These are phyloP conservation scores for Spatulosminthurus flaviceps DNA, from an alignment of 2,888 invertebrate species.

Conservation along the genomic window DNA sequence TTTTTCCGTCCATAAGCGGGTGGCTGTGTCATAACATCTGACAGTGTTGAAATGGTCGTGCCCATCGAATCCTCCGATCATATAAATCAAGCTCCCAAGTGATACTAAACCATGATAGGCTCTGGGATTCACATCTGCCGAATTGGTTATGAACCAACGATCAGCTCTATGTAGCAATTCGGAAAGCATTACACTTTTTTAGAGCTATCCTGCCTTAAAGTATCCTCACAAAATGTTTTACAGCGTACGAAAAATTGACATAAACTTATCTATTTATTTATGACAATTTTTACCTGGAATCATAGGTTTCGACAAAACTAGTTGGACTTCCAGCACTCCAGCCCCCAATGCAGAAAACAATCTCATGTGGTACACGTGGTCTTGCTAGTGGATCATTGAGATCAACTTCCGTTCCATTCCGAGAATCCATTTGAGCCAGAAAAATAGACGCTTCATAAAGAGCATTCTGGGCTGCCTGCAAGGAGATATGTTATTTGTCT, in stretches of 20 bases:
- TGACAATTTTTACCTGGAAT: slow-evolving; percentile 65
- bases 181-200: not conserved
- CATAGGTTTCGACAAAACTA: slow-evolving; percentile 70
- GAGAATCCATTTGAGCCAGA: slow-evolving; percentile 69
- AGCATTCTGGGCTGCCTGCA: slow-evolving; percentile 70
- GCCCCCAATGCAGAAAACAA: slow-evolving; percentile 69
- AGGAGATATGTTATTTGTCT: slow-evolving; percentile 11
- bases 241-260: not conserved
- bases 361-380: slow-evolving; percentile 74
- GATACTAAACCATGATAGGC: slow-evolving; percentile 93
- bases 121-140: slow-evolving; percentile 77
- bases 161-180: slow-evolving; percentile 68
- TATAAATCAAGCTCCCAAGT: slow-evolving; percentile 83
- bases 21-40: slow-evolving; percentile 85
- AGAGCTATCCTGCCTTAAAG: not conserved
- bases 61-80: slow-evolving; percentile 94
- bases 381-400: slow-evolving; percentile 71
- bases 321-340: slow-evolving; percentile 81
- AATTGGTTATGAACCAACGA: slow-evolving; percentile 77
- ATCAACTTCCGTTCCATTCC: slow-evolving; percentile 65
- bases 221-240: not conserved
- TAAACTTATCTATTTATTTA: too few relatives aligned
- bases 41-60: slow-evolving; percentile 86
- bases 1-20: slow-evolving; percentile 76
- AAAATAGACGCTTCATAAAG: slow-evolving; percentile 71